Evolutionary conservation across 2,113 vertebrate genomes (phyloP).

Genomic region (Sterrhoptilus dennistouni): DNA sequence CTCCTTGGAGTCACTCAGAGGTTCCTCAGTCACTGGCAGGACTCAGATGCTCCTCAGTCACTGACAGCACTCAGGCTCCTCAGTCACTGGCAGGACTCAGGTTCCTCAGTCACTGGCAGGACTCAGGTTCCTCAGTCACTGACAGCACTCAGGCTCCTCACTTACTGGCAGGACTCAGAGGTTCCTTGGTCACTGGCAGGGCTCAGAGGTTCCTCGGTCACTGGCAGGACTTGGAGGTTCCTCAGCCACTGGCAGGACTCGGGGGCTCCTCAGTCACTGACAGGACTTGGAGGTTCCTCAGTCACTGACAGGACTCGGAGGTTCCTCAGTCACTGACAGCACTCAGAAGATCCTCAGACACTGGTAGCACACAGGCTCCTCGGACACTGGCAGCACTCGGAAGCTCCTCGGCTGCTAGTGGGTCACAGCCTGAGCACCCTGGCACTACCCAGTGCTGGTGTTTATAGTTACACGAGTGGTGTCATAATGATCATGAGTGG

Average conservation of each 20-base stretch:
- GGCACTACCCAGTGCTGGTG: not conserved
- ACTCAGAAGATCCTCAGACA: not conserved
- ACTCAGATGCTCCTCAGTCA: not conserved
- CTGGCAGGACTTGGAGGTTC: no score
- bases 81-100: fast-evolving
- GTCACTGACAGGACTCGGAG: not conserved
- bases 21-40: not conserved
- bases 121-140: no score
- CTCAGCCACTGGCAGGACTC: not conserved
- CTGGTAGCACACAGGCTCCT: not conserved
- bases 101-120: no score
- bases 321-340: not conserved
- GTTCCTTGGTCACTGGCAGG: not conserved
- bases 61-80: not conserved
- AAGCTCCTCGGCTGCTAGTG: not conserved
- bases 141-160: no score
- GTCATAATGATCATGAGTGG: not conserved
- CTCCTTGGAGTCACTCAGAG: fast-evolving
- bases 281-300: not conserved
- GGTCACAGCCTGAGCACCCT: no score
- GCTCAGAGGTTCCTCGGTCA: fast-evolving
- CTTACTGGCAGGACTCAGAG: fast-evolving
- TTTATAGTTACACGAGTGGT: not conserved
- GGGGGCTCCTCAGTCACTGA: not conserved
- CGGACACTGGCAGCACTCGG: not conserved